A percentile compares a stretch with the other conserved stretches of the same genome.
phyloP scores from a whole-genome alignment of 2,797 vertebrate genomes.

The Premnoplex brunnescens region DNA sequence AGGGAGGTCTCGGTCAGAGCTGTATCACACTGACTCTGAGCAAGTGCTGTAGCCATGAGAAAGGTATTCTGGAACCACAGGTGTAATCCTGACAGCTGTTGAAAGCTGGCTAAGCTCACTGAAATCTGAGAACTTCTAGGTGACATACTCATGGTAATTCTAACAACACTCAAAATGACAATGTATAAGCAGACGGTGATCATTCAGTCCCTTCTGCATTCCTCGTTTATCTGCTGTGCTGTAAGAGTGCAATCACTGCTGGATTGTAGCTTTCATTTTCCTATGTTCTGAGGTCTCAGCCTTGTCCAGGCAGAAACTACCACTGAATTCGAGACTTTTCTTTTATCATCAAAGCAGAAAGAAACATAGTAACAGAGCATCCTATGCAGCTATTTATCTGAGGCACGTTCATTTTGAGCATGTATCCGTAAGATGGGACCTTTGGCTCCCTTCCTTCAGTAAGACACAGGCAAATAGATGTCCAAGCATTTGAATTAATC shows the following conservation, averaged over 20 bases:
- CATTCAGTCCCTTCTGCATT: not conserved
- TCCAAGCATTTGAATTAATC: fast-evolving
- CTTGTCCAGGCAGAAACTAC: not conserved
- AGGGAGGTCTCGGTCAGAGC: not conserved
- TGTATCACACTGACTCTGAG: not conserved
- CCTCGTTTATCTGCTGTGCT: not conserved
- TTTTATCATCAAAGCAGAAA: not conserved
- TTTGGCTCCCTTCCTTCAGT: not conserved
- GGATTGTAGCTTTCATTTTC: not conserved
- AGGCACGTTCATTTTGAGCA: not conserved
- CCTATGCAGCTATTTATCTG: not conserved
- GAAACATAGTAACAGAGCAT: not conserved
- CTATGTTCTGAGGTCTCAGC: not conserved
- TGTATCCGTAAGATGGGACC: not conserved
- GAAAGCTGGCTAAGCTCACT: not conserved
- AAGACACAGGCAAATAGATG: not conserved
- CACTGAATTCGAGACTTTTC: not conserved
- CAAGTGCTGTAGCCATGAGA: not conserved
- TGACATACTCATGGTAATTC: not conserved
- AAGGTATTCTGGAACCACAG: not conserved
- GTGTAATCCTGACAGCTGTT: fast-evolving
- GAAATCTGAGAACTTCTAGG: not conserved
- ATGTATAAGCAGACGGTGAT: not conserved
- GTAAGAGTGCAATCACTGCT: not conserved
- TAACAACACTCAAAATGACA: not conserved